A percentile compares a stretch with the other conserved stretches of the same genome.
phyloP scores from a whole-genome alignment of 2,113 vertebrate species.

The Dendropsophus ebraccatus region DNA sequence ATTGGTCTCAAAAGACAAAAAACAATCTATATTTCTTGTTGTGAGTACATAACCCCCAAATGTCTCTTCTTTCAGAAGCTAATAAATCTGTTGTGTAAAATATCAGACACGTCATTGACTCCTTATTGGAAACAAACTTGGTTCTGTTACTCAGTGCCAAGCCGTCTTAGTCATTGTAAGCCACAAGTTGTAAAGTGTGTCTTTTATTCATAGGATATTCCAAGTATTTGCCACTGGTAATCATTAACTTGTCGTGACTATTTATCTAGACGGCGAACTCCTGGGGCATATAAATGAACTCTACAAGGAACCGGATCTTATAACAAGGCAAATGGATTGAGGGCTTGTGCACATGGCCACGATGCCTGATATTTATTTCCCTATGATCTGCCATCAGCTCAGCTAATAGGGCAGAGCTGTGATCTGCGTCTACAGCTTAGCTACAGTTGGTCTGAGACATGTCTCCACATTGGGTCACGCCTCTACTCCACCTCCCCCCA shows the following conservation, averaged over 20 bases:
- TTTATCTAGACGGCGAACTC: background rate
- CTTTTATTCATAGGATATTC: background rate
- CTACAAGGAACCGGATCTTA: background rate
- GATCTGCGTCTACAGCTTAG: too few relatives aligned
- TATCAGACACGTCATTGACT: background rate
- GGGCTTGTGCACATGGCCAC: background rate
- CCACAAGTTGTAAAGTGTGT: background rate
- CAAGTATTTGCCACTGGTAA: constrained; percentile 3
- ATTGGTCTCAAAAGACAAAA: background rate
- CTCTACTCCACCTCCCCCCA: too few relatives aligned
- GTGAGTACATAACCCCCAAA: background rate
- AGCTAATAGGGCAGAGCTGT: too few relatives aligned
- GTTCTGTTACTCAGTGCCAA: background rate
- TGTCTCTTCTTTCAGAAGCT: background rate
- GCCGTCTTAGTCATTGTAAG: background rate
- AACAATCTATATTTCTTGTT: background rate
- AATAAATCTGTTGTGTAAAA: background rate
- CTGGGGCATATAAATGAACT: background rate
- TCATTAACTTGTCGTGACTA: background rate
- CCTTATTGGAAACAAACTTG: background rate
- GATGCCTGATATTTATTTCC: too few relatives aligned
- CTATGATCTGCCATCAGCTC: too few relatives aligned
- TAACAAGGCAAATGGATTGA: background rate
- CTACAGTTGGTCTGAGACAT: too few relatives aligned
- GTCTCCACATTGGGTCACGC: too few relatives aligned